Conservation (phyloP, 2,888 invertebrate genomes). For the Tetranychus piercei region DNA sequence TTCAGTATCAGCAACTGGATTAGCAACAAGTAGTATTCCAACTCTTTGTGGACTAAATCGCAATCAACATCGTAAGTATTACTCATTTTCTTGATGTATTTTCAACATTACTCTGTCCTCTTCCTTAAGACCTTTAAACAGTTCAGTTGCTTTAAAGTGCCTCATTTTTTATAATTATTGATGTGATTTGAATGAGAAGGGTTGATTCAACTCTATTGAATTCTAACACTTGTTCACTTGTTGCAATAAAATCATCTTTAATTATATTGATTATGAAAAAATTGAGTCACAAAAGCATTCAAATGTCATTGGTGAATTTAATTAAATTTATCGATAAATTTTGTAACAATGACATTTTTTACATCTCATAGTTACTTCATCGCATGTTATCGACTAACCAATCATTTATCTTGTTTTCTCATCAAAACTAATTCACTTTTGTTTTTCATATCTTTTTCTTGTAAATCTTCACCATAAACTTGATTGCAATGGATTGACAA, state of each 20-base stretch:
- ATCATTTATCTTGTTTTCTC: background rate
- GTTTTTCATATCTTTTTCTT: background rate
- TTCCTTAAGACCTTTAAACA: background rate
- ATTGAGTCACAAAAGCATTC: no score
- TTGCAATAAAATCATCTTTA: background rate
- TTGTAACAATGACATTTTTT: background rate
- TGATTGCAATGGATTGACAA: background rate
- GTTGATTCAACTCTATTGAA: background rate
- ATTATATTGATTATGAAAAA: no score
- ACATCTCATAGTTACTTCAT: background rate
- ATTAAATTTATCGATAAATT: background rate
- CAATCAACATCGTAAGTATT: slow-evolving; percentile 22
- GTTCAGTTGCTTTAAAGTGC: background rate
- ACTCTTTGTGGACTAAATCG: slow-evolving; percentile 21
- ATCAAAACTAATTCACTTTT: no score
- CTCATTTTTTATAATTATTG: background rate
- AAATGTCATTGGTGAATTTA: no score
- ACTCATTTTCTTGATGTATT: background rate
- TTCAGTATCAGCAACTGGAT: slow-evolving; percentile 17
- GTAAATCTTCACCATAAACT: background rate
- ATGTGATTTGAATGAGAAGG: background rate
- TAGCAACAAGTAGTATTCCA: slow-evolving; percentile 20
- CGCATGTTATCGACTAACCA: background rate
- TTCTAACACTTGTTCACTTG: background rate
- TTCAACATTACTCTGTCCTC: background rate